Conservation (phyloP, 1,140 invertebrate genomes). For the Tetranychus cinnabarinus region DNA sequence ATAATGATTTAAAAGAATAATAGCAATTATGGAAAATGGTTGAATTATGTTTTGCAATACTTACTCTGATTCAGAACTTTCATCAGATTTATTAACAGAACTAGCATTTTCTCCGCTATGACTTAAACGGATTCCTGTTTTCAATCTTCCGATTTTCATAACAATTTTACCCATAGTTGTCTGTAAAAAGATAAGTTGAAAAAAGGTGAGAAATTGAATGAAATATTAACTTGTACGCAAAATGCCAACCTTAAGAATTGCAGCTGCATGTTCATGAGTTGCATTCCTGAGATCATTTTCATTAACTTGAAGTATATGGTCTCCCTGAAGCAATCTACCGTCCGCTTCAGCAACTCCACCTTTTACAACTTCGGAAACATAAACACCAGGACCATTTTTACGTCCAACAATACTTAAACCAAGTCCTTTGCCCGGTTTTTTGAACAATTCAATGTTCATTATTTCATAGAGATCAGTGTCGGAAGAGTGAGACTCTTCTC, state of each 20-base stretch:
- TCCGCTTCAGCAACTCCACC: constrained; percentile 76
- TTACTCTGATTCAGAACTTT: too few species aligned
- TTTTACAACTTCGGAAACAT: constrained; percentile 78
- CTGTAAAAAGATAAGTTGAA: constrained; percentile 16
- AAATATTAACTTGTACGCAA: too few species aligned
- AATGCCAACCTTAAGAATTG: constrained; percentile 43
- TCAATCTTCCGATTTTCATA: constrained; percentile 56
- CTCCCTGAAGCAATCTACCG: constrained; percentile 70
- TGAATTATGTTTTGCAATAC: too few species aligned
- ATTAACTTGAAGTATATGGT: constrained; percentile 71
- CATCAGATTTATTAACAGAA: too few species aligned
- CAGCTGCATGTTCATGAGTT: constrained; percentile 59
- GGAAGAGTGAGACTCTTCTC: constrained; percentile 28
- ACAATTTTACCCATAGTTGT: constrained; percentile 39
- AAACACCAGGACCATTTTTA: constrained; percentile 57
- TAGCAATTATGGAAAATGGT: too few species aligned
- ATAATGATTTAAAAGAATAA: too few species aligned
- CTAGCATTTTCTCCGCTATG: too few species aligned
- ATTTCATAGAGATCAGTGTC: constrained; percentile 43
- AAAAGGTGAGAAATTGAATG: too few species aligned
- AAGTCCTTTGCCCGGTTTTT: constrained; percentile 74
- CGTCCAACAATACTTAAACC: constrained; percentile 73
- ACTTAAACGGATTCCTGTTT: constrained; percentile 20
- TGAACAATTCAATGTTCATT: constrained; percentile 66
- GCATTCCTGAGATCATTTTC: constrained; percentile 56